Percentiles rank a stretch among this genome's conserved stretches.
phyloP scores from a whole-genome alignment of 2,113 vertebrate species.

The Eptesicus fuscus region DNA sequence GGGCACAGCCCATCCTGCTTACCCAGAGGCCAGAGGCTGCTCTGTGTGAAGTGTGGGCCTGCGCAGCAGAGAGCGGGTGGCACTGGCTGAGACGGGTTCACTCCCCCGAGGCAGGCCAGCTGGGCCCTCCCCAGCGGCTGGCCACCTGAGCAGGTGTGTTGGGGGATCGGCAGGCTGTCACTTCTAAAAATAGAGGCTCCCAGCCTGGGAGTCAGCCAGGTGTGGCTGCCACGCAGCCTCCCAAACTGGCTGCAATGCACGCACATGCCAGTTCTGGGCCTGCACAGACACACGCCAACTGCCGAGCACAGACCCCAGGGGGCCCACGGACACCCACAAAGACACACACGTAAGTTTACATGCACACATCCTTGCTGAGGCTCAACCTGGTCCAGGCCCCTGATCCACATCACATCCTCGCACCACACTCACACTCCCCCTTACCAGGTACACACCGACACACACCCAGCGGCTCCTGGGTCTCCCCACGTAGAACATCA shows the following conservation, averaged over 20 bases:
- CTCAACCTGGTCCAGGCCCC: background rate
- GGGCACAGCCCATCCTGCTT: background rate
- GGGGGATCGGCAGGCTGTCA: background rate
- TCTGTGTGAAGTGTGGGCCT: background rate
- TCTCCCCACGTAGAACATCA: background rate
- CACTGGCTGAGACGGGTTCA: background rate
- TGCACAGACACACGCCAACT: background rate
- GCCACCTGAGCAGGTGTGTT: constrained; percentile 19
- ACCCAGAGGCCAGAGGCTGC: background rate
- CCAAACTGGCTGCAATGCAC: background rate
- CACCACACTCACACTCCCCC: background rate
- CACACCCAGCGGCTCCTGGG: too few relatives aligned
- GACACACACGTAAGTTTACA: background rate
- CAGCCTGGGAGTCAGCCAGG: constrained; percentile 24
- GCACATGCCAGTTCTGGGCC: background rate
- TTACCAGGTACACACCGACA: too few relatives aligned
- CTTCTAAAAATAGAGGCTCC: constrained; percentile 30
- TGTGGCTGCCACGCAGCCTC: background rate
- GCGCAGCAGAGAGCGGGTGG: fast-evolving
- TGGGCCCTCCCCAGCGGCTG: background rate
- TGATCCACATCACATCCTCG: background rate
- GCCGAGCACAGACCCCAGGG: background rate
- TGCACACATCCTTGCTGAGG: background rate
- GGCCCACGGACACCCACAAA: background rate
- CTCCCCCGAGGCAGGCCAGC: background rate